Base-by-base conservation (phyloP, 64 coral and sea anemone genomes). In the Stichodactyla mertensii region DNA sequence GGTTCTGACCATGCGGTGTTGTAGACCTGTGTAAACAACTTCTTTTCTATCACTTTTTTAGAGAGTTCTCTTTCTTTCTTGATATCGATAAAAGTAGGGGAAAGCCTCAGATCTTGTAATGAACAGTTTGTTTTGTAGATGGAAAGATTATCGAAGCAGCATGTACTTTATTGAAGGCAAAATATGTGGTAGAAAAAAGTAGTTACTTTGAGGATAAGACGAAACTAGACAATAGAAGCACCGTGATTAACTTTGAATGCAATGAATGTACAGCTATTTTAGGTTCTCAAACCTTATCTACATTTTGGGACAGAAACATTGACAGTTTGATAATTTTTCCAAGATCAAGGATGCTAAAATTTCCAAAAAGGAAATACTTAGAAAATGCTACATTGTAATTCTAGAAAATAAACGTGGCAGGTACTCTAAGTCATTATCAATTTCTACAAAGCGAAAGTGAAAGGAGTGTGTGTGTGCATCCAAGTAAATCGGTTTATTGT, bases 1-100 rank as follows among this genome's bases (percentile, higher is more conserved):
- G 28, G 28, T 51, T 13, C 51, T 15, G 31, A 69, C 28, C 28
- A 79, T 51, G 77, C 12, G 28, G 77, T 79, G 31, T 15, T 7
- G 31, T 52, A 51, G 77, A 79, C 51, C 77, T 79, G 77, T 79
- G 77, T 52, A 79, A 79, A 79, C 77, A 79, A 79, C 28, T 51
- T 28, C 27, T 69, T 69, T 16, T 69, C 64, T 69, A 20, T 26
- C 64, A 69, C 19, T 22, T 69, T 69, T 69, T 22, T 69, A 69
- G n/a, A 69, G 64, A 69, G 64, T 69, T 22, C 9, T 69, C 64
- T 22, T 69, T 7, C 64, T 69, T 69, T 69, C n/a, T 23, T 20
- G 64, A 69, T 20, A 69, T 7, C n/a, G 64, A 69, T 69, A 7
- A 69, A 20, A 69, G 19, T 69, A 69, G 64, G 7, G n/a, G 8